Conservation (phyloP, 2,113 vertebrate species). For the Gobiocypris rarus region DNA sequence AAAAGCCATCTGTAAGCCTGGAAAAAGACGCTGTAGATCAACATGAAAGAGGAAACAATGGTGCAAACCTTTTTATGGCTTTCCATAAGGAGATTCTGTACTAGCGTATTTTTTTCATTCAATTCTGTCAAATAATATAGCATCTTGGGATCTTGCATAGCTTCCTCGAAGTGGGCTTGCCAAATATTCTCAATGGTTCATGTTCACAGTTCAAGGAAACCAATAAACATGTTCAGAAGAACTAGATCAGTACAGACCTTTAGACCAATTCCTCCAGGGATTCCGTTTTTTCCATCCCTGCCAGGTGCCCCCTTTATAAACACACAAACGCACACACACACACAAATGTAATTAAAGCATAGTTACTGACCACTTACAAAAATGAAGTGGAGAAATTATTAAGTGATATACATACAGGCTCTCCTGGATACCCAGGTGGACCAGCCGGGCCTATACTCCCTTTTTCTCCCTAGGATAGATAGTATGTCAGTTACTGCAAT, state of each 20-base stretch:
- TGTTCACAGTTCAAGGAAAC: conserved; percentile 33
- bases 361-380: not conserved
- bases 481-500: conserved; percentile 8
- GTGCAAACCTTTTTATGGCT: conserved; percentile 26
- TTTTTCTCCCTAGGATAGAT: conserved; percentile 82
- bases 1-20: conserved; percentile 36
- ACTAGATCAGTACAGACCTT: conserved; percentile 80
- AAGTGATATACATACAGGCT: conserved; percentile 78
- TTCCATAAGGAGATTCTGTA: conserved; percentile 14
- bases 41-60: conserved; percentile 48
- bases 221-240: conserved; percentile 26
- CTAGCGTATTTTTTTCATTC: conserved; percentile 47
- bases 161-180: conserved; percentile 34
- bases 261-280: conserved; percentile 82
- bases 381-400: not conserved
- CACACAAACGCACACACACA: not conserved
- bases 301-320: conserved; percentile 84
- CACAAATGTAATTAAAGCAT: not conserved
- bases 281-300: conserved; percentile 85
- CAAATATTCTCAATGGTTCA: conserved; percentile 39
- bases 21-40: conserved; percentile 32
- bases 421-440: conserved; percentile 82
- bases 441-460: conserved; percentile 84
- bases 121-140: conserved; percentile 53
- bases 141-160: conserved; percentile 12